phyloP scores from a whole-genome alignment of 2,888 invertebrate species.

The Tetranychus truncatus region DNA sequence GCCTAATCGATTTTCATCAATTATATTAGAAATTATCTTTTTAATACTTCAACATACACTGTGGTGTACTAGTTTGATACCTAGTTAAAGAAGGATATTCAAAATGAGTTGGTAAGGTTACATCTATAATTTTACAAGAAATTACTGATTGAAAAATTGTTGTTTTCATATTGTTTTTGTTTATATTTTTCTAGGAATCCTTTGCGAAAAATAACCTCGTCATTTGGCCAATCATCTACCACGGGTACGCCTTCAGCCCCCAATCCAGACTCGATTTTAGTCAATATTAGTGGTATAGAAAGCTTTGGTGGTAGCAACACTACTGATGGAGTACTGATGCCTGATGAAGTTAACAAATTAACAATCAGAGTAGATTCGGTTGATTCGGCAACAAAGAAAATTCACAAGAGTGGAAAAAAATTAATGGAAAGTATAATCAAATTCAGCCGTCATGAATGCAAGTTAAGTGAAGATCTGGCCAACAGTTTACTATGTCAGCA shows the following conservation, averaged over 20 bases:
- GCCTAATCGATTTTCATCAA: too few relatives aligned
- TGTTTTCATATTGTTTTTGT: background rate
- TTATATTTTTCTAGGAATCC: constrained; percentile 4
- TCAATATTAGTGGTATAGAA: background rate
- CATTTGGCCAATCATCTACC: background rate
- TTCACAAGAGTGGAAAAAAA: constrained; percentile 4
- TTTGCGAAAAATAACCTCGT: background rate
- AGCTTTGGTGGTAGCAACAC: background rate
- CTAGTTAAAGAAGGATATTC: too few relatives aligned
- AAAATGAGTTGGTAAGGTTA: too few relatives aligned
- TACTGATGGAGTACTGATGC: background rate
- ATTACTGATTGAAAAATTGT: background rate
- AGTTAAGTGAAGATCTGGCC: constrained; percentile 34
- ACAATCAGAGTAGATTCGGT: background rate
- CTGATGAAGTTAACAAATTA: constrained; percentile 2
- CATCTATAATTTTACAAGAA: background rate
- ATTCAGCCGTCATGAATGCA: constrained; percentile 24
- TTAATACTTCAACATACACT: too few relatives aligned
- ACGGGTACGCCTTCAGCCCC: background rate
- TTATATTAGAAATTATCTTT: too few relatives aligned
- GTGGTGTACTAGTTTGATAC: too few relatives aligned
- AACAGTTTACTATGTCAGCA: constrained; percentile 34
- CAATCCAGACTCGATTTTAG: background rate
- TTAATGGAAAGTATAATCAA: background rate
- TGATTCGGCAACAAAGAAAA: background rate